Conservation (phyloP, 2,888 invertebrate genomes). For the Acleris emargana region DNA sequence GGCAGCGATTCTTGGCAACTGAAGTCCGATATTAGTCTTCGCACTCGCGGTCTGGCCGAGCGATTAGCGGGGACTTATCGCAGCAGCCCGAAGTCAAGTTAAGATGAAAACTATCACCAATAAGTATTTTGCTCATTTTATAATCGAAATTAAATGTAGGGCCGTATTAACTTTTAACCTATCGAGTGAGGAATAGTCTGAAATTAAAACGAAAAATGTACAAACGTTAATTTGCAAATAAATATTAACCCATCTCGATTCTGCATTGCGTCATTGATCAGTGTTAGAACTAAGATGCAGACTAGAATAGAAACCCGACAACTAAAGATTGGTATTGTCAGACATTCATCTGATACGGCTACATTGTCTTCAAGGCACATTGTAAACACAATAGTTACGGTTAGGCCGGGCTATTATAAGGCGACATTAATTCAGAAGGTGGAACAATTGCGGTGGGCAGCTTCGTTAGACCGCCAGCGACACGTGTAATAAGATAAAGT, state of each 20-base stretch:
- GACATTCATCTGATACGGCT: constrained; percentile 52
- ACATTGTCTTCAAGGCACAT: constrained; percentile 46
- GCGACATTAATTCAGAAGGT: constrained; percentile 65
- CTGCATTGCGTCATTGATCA: not conserved
- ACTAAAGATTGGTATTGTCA: constrained; percentile 48
- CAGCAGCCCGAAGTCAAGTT: too few relatives aligned
- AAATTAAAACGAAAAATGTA: too few relatives aligned
- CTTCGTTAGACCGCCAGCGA: constrained; percentile 68
- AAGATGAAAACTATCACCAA: too few relatives aligned
- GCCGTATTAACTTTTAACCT: too few relatives aligned
- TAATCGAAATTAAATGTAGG: too few relatives aligned
- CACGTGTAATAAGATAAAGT: constrained; percentile 78
- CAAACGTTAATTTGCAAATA: too few relatives aligned
- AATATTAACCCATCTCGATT: too few relatives aligned
- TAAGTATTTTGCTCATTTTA: too few relatives aligned
- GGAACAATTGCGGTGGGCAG: constrained; percentile 67
- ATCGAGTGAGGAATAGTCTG: too few relatives aligned
- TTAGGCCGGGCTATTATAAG: constrained; percentile 54
- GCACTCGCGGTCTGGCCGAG: too few relatives aligned
- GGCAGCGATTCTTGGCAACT: too few relatives aligned
- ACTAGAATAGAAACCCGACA: constrained; percentile 31
- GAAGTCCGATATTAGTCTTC: too few relatives aligned
- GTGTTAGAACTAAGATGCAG: not conserved
- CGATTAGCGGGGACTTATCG: constrained; percentile 2
- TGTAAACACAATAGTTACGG: constrained; percentile 45